Evolutionary conservation across 2,113 vertebrate genomes (phyloP).

Genomic region (Mystacornis crossleyi): DNA sequence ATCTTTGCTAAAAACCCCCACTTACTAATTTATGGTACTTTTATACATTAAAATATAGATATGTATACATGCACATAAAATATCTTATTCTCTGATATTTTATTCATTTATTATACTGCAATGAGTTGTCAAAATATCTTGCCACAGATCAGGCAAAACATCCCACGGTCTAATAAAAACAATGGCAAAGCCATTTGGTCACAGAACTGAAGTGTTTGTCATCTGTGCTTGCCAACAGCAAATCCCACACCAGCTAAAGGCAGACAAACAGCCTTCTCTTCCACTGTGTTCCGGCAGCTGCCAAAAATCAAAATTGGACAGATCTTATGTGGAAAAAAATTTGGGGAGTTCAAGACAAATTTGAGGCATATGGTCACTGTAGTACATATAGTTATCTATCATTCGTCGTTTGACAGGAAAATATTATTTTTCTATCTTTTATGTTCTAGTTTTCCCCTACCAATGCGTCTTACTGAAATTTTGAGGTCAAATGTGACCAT

Average conservation of each 20-base stretch:
- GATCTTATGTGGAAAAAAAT: not conserved
- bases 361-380: not conserved
- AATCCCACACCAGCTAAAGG: constrained; percentile 40
- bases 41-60: not conserved
- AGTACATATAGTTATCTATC: not conserved
- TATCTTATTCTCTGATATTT: not conserved
- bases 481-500: constrained; percentile 22
- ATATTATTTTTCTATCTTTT: not conserved
- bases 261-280: constrained; percentile 34
- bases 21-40: not conserved
- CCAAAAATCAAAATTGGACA: constrained; percentile 36
- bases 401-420: not conserved
- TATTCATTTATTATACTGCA: not conserved
- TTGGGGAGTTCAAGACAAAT: not conserved
- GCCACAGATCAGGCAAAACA: constrained; percentile 18
- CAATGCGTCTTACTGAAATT: not conserved
- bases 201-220: constrained; percentile 1
- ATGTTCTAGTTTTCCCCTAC: not conserved
- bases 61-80: not conserved
- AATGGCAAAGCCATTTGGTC: constrained; percentile 24
- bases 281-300: not conserved
- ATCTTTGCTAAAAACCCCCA: accelerated
- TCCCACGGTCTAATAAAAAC: constrained; percentile 25
- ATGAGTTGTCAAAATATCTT: not conserved
- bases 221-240: constrained; percentile 45